Conservation (phyloP, 2,797 vertebrate genomes). For the Pseudochirops corinnae region DNA sequence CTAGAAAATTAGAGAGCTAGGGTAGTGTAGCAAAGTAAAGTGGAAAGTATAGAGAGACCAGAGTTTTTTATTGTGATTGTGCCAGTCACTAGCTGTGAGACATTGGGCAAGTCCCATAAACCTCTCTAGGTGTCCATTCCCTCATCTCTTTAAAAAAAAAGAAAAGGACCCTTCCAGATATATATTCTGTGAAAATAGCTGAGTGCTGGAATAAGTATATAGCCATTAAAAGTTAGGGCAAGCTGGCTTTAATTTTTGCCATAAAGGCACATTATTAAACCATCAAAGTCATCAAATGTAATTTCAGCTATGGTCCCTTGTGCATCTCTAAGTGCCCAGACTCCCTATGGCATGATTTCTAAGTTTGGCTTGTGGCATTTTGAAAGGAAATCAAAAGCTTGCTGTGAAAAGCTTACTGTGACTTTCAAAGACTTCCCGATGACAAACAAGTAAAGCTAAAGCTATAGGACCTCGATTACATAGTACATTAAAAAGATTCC, state of each 20-base stretch:
- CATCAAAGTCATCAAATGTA: background rate
- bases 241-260: background rate
- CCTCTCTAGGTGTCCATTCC: background rate
- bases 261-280: background rate
- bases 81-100: background rate
- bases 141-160: background rate
- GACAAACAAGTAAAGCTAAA: background rate
- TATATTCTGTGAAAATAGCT: background rate
- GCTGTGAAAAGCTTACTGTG: background rate
- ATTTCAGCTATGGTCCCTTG: background rate
- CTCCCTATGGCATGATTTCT: background rate
- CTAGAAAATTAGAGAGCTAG: background rate
- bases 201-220: background rate
- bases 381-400: constrained; percentile 3
- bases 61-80: background rate
- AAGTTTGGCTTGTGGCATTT: background rate
- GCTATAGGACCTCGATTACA: background rate
- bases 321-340: background rate
- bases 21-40: background rate
- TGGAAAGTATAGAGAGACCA: background rate
- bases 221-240: background rate
- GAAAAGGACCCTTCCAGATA: background rate
- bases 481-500: background rate
- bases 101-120: background rate
- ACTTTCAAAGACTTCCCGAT: background rate